Conservation (phyloP, 2,113 vertebrate species). For the Eurystomus gularis region DNA sequence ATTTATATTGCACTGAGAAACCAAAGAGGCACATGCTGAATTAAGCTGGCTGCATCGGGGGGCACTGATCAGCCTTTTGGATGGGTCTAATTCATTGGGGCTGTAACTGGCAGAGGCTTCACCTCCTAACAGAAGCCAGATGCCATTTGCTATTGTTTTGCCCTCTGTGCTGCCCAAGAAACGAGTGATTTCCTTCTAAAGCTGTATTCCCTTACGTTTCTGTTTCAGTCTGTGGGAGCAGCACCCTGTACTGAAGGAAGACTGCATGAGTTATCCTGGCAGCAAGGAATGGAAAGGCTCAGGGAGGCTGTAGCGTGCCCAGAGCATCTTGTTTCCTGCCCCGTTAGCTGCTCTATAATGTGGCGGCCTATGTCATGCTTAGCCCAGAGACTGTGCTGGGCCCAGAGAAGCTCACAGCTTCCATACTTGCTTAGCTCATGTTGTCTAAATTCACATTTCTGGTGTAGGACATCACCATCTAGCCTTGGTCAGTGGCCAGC, state of each 20-base stretch:
- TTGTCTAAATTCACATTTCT: background rate
- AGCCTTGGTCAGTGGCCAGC: background rate
- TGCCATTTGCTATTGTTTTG: background rate
- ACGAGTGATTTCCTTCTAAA: background rate
- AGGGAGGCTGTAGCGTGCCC: background rate
- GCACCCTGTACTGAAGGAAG: background rate
- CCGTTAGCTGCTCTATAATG: rapidly evolving
- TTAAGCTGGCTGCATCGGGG: background rate
- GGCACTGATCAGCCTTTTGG: background rate
- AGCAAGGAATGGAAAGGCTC: background rate
- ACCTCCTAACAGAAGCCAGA: background rate
- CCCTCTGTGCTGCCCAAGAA: background rate
- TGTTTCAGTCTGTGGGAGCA: background rate
- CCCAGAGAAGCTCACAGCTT: background rate
- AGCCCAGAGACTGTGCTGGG: background rate
- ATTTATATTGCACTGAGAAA: background rate
- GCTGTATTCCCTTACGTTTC: background rate
- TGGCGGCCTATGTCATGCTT: rapidly evolving
- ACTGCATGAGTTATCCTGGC: background rate
- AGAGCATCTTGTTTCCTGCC: background rate
- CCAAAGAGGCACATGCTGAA: background rate
- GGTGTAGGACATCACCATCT: background rate
- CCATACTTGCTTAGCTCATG: background rate
- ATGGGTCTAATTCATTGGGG: background rate
- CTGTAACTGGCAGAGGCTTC: background rate